Percentiles rank a stretch among this genome's conserved stretches.
phyloP scores from a whole-genome alignment of 2,888 invertebrate species.

The Lysandra coridon region DNA sequence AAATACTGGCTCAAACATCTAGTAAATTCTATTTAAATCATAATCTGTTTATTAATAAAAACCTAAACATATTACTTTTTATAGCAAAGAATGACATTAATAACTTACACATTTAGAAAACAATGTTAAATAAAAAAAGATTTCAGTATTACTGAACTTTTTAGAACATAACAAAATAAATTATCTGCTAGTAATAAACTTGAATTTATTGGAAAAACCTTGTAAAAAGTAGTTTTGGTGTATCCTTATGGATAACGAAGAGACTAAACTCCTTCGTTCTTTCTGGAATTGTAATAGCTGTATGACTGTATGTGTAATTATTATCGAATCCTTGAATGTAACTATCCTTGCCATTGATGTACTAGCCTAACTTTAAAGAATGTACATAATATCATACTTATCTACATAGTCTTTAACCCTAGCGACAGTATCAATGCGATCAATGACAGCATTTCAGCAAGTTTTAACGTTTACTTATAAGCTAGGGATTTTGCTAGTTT shows the following conservation, averaged over 20 bases:
- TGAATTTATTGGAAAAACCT: neutral
- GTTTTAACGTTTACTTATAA: too few relatives aligned
- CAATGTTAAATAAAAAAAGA: neutral
- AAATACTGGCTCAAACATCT: neutral
- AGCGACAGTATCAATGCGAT: too few relatives aligned
- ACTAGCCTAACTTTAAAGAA: neutral
- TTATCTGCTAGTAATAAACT: neutral
- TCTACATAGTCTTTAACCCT: too few relatives aligned
- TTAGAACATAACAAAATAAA: neutral
- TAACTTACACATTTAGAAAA: neutral
- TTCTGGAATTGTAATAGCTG: constrained; percentile 8
- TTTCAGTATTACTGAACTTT: neutral
- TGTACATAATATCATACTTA: neutral
- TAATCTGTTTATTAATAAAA: neutral
- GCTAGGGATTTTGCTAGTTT: too few relatives aligned
- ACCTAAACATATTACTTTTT: neutral
- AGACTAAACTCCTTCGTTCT: constrained; percentile 21
- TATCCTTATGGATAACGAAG: neutral
- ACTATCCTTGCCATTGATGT: neutral
- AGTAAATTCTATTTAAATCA: neutral
- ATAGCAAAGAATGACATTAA: neutral
- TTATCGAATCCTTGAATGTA: neutral
- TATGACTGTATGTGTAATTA: neutral
- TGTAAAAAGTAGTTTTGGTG: neutral
- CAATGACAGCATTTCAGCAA: neutral